These are phyloP conservation scores for Sussaba pulchella DNA, from an alignment of 2,888 invertebrate genomes.

Conservation along the genomic window DNA sequence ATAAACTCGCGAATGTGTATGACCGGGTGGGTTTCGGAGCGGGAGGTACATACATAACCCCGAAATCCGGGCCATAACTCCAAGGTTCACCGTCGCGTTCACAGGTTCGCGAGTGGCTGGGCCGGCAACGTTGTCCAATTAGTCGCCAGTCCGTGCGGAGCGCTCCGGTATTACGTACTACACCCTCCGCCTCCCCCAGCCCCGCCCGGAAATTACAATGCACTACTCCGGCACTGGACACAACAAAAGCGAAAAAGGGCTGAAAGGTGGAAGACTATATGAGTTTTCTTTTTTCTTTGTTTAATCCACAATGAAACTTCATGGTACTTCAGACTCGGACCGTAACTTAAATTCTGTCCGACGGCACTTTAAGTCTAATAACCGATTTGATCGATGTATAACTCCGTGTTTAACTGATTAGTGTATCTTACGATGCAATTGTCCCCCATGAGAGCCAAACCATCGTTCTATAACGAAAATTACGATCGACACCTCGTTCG, in stretches of 20 bases:
- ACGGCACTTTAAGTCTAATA: neutral
- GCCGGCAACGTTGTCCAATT: slow-evolving; percentile 69
- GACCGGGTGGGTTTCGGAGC: slow-evolving; percentile 28
- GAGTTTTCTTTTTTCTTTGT: slow-evolving; percentile 18
- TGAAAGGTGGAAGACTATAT: slow-evolving; percentile 47
- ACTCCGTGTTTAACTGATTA: no score
- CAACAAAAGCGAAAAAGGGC: slow-evolving; percentile 4
- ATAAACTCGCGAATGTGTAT: slow-evolving; percentile 46
- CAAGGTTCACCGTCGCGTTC: slow-evolving; percentile 57
- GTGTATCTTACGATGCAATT: no score
- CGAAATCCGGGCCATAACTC: slow-evolving; percentile 60
- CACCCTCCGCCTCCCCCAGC: slow-evolving; percentile 14
- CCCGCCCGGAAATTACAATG: slow-evolving; percentile 73
- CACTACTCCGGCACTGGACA: slow-evolving; percentile 59
- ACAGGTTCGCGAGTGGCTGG: slow-evolving; percentile 57
- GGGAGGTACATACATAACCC: slow-evolving; percentile 32
- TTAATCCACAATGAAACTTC: slow-evolving; percentile 3
- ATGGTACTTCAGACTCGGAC: neutral
- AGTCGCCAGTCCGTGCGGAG: slow-evolving; percentile 67
- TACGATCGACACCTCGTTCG: neutral
- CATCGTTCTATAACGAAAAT: neutral
- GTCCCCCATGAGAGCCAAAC: neutral
- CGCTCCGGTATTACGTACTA: slow-evolving; percentile 31
- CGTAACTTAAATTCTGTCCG: neutral
- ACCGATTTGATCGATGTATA: no score